Conservation (phyloP, 2,797 vertebrate genomes). For the Xenopus petersii region DNA sequence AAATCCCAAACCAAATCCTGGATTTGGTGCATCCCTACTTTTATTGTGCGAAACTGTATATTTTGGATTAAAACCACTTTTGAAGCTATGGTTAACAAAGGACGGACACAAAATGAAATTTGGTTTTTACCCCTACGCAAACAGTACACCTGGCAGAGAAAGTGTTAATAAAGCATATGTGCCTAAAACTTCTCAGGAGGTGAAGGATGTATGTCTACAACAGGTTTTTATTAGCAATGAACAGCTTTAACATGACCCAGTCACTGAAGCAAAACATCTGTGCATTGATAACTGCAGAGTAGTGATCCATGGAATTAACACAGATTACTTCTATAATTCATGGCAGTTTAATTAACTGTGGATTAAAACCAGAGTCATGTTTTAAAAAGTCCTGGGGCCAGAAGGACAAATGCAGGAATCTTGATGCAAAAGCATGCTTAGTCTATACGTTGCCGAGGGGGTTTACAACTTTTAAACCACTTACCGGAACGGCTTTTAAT, state of each 20-base stretch:
- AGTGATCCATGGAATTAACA: constrained; percentile 6
- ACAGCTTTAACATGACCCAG: neutral
- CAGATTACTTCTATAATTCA: constrained; percentile 18
- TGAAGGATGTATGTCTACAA: neutral
- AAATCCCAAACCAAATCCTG: too few relatives aligned
- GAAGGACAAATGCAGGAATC: neutral
- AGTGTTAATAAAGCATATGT: neutral
- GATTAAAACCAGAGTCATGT: constrained; percentile 5
- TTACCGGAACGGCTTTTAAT: too few relatives aligned
- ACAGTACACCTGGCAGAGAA: too few relatives aligned
- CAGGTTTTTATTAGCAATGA: neutral
- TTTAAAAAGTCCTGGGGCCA: neutral
- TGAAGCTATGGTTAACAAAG: too few relatives aligned
- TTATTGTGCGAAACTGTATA: too few relatives aligned
- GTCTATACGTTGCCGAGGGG: too few relatives aligned
- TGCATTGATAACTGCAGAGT: neutral
- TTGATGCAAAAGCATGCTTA: too few relatives aligned
- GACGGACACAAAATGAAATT: too few relatives aligned
- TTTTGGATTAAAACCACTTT: too few relatives aligned
- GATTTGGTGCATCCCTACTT: too few relatives aligned
- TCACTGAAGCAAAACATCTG: neutral
- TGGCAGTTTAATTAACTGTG: constrained; percentile 32
- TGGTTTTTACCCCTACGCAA: too few relatives aligned
- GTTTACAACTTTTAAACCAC: too few relatives aligned
- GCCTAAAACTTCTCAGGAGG: neutral